Evolutionary conservation across 2,797 vertebrate genomes (phyloP).

Genomic region (Enteromius trimaculatus): DNA sequence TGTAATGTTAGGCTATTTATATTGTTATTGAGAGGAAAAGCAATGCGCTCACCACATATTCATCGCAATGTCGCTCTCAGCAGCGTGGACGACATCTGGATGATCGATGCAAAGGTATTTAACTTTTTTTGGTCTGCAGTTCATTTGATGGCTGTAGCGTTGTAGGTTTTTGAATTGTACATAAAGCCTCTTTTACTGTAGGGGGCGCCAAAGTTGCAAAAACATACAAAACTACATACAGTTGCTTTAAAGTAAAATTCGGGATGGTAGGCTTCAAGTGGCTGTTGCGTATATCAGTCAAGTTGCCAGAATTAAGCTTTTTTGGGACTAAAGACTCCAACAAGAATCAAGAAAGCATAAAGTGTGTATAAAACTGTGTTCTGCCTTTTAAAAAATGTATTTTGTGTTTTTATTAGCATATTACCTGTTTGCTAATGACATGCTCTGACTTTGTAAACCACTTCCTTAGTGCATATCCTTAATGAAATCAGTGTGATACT

Average conservation of each 20-base stretch:
- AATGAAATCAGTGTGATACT: constrained; percentile 7
- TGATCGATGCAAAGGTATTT: neutral
- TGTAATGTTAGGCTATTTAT: neutral
- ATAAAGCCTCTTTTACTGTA: neutral
- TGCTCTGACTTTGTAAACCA: constrained; percentile 12
- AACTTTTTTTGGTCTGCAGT: neutral
- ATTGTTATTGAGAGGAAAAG: neutral
- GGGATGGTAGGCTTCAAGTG: neutral
- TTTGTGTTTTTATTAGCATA: constrained; percentile 16
- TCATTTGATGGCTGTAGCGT: neutral
- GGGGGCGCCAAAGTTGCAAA: neutral
- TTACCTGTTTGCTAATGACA: constrained; percentile 2
- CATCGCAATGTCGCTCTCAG: neutral
- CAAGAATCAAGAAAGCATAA: neutral
- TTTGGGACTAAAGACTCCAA: neutral
- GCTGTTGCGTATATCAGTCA: neutral
- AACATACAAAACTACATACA: neutral
- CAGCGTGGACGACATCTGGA: neutral
- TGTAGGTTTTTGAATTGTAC: neutral
- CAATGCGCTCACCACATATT: neutral
- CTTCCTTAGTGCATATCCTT: neutral
- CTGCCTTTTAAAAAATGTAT: neutral
- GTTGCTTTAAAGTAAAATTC: constrained; percentile 19
- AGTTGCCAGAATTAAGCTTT: neutral
- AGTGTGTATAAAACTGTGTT: neutral